These are phyloP conservation scores for Drosophila recens DNA, from an alignment of 2,888 invertebrate genomes.

Conservation along the genomic window DNA sequence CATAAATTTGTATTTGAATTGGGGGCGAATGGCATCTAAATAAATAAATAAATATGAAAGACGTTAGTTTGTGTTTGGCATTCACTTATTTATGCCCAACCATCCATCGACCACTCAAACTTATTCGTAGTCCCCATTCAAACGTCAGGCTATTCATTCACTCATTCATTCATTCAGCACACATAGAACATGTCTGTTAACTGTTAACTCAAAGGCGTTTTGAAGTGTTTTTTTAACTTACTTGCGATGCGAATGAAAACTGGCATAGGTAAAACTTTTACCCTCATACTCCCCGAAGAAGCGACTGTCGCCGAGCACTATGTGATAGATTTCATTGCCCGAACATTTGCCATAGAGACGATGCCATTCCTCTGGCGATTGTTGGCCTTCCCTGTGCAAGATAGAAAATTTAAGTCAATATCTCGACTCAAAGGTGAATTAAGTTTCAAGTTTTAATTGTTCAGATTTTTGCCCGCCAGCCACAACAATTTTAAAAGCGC, in stretches of 20 bases:
- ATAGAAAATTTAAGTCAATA: background rate
- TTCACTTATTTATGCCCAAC: constrained; percentile 16
- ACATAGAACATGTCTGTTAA: constrained; percentile 15
- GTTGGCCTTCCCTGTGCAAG: constrained; percentile 84
- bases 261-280: constrained; percentile 99
- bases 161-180: constrained; percentile 6
- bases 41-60: constrained; percentile 39
- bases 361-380: constrained; percentile 97
- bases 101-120: constrained; percentile 1
- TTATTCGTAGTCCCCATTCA: constrained; percentile 6
- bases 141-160: constrained; percentile 17
- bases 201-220: constrained; percentile 27
- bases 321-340: constrained; percentile 99
- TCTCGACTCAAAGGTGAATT: constrained; percentile 17
- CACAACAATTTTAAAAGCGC: constrained; percentile 10
- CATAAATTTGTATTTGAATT: constrained; percentile 63
- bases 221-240: constrained; percentile 85
- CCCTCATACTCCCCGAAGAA: constrained; percentile 99
- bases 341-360: constrained; percentile 99
- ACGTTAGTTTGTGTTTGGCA: constrained; percentile 16
- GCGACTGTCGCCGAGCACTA: constrained; percentile 95
- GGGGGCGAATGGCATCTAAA: constrained; percentile 19
- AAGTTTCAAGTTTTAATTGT: constrained; percentile 40
- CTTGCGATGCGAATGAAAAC: constrained; percentile 99
- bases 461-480: constrained; percentile 24